phyloP scores from a whole-genome alignment of 1,140 invertebrate genomes.

The Zeugodacus cucurbitae region DNA sequence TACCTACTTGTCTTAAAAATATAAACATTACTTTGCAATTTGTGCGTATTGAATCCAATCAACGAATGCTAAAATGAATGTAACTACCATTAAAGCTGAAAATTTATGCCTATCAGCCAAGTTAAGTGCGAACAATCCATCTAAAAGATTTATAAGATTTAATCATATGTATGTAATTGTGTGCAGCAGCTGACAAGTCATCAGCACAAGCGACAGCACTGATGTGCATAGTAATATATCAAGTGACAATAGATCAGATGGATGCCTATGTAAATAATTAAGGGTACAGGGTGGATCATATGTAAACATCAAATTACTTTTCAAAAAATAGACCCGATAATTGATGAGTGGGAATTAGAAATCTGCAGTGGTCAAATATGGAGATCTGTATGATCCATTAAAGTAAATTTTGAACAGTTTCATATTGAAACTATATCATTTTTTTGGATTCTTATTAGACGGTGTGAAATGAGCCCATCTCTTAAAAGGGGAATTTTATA shows the following conservation, averaged over 20 bases:
- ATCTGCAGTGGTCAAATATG: too few species aligned
- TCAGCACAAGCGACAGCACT: not conserved
- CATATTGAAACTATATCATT: too few species aligned
- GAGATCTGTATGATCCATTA: too few species aligned
- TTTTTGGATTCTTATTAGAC: too few species aligned
- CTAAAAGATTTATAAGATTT: not conserved
- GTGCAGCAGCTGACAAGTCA: not conserved
- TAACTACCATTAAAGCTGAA: not conserved
- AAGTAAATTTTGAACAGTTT: too few species aligned
- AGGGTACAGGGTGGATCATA: not conserved
- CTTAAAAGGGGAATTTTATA: too few species aligned
- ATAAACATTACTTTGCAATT: too few species aligned
- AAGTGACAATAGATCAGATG: not conserved
- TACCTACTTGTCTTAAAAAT: too few species aligned
- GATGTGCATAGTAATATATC: not conserved
- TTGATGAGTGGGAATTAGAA: too few species aligned
- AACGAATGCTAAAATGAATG: not conserved
- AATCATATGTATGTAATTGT: not conserved
- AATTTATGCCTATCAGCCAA: not conserved
- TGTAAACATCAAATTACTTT: too few species aligned
- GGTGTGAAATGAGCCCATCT: too few species aligned
- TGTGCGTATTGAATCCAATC: not conserved
- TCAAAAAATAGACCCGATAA: too few species aligned
- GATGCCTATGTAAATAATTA: not conserved
- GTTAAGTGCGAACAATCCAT: not conserved